Percentiles rank a stretch among this genome's conserved stretches.
phyloP scores from a whole-genome alignment of 2,888 invertebrate species.

The Ceraclea dissimilis region DNA sequence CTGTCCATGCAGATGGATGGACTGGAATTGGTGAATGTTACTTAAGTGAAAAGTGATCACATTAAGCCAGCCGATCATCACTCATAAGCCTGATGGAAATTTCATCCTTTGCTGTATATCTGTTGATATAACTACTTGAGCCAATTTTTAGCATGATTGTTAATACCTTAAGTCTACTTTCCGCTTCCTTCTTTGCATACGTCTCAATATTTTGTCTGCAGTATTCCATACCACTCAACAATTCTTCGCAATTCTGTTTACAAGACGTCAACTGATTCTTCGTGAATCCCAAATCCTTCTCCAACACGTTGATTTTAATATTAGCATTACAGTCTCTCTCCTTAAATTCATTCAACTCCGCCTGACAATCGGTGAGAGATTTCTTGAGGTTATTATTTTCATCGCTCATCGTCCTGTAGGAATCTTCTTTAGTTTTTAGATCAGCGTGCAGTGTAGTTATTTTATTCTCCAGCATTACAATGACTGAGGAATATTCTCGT shows the following conservation, averaged over 20 bases:
- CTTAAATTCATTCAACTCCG: conserved; percentile 28
- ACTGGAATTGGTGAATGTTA: no score
- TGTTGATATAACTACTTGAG: no score
- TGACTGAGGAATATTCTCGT: conserved; percentile 44
- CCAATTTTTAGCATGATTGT: no score
- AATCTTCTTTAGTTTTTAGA: conserved; percentile 44
- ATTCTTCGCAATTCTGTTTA: conserved; percentile 36
- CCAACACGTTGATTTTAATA: conserved; percentile 27
- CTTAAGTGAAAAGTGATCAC: no score
- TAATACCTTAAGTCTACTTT: conserved; percentile 44
- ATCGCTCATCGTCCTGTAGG: conserved; percentile 37
- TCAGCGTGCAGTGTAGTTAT: conserved; percentile 45
- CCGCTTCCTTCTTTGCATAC: conserved; percentile 37
- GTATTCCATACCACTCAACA: conserved; percentile 33
- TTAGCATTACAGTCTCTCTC: conserved; percentile 12
- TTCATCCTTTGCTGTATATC: no score
- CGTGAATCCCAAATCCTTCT: conserved; percentile 34
- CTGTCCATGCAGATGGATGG: no score
- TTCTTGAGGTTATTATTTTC: conserved; percentile 43
- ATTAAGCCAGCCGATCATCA: no score
- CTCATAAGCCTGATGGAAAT: no score
- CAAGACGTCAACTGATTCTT: conserved; percentile 37
- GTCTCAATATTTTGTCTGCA: conserved; percentile 37
- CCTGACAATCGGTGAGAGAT: conserved; percentile 35
- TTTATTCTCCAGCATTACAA: conserved; percentile 50